Evolutionary conservation across 2,797 vertebrate species (phyloP).

Genomic region (Galago senegalensis): DNA sequence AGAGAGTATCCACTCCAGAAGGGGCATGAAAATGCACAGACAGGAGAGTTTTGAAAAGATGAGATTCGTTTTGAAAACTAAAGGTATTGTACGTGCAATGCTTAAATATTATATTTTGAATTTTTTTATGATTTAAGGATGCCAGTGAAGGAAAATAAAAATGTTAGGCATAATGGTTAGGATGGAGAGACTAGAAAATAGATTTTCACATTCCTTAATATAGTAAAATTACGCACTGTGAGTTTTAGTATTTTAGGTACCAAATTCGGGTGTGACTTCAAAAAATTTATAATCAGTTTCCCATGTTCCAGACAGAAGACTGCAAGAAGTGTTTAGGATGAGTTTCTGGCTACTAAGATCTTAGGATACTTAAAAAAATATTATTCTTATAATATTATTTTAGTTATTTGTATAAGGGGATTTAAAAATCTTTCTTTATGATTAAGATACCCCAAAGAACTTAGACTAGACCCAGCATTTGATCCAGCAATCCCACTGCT

Average conservation of each 20-base stretch:
- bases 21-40: background rate
- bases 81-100: background rate
- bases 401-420: background rate
- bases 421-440: conserved; percentile 12
- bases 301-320: background rate
- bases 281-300: background rate
- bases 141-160: background rate
- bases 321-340: background rate
- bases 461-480: too few species aligned
- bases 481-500: too few species aligned
- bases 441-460: background rate
- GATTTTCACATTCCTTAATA: background rate
- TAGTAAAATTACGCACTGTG: background rate
- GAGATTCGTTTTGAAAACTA: background rate
- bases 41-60: background rate
- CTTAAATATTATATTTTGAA: conserved; percentile 13
- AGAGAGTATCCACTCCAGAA: background rate
- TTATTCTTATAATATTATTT: background rate
- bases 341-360: background rate
- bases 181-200: conserved; percentile 6
- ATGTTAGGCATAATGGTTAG: background rate
- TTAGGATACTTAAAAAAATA: background rate
- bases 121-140: conserved; percentile 2
- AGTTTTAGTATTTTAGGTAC: background rate
- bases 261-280: background rate